These are phyloP conservation scores for Pterocles gutturalis DNA, from an alignment of 2,113 vertebrate species.

Conservation along the genomic window DNA sequence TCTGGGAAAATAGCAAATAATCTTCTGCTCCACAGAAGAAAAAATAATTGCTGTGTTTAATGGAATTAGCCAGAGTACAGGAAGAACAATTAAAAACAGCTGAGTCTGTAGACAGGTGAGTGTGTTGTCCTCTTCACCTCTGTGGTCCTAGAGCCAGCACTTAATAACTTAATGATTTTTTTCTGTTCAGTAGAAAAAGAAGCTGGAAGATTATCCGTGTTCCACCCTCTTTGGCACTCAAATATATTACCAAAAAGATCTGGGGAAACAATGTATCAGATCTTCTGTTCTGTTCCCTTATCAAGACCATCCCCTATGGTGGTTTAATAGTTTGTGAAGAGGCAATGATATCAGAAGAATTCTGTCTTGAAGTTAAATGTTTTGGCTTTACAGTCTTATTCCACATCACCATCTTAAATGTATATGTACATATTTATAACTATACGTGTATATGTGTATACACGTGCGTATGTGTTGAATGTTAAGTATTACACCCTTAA, in stretches of 20 bases:
- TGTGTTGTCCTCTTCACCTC: not conserved
- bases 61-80: not conserved
- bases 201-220: not conserved
- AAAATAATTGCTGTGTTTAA: not conserved
- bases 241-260: not conserved
- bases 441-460: not conserved
- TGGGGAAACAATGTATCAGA: not conserved
- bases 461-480: not conserved
- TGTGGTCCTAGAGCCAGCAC: not conserved
- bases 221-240: not conserved
- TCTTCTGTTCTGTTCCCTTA: not conserved
- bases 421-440: not conserved
- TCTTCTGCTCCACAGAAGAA: not conserved
- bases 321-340: not conserved
- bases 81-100: not conserved
- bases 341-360: not conserved
- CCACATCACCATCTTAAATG: not conserved
- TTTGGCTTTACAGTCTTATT: not conserved
- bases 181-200: not conserved
- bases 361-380: not conserved
- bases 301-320: accelerated
- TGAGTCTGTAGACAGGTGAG: not conserved
- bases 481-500: not conserved
- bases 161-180: not conserved
- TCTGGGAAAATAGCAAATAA: not conserved